Evolutionary conservation across 92 coral and sea anemone genomes (phyloP), one percentile per base, ranked within the genome.

Genomic region (Heteractis magnifica): DNA sequence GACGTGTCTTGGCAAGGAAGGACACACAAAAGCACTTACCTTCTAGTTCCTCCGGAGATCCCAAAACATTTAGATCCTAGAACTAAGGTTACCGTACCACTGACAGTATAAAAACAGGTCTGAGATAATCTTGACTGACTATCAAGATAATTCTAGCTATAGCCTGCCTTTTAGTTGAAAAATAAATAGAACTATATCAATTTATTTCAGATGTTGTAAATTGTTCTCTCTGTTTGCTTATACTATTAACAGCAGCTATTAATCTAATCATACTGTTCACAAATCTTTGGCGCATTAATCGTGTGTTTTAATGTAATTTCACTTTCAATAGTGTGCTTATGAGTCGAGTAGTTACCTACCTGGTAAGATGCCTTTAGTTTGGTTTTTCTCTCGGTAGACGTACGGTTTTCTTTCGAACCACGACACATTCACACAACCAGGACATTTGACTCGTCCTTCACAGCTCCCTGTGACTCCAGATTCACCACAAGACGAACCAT

Each of bases 331-430:
- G n/a, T 34, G 3, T 34, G 44, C 44, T 34, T 34, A 34, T 34
- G 44, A 34, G 41, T 0, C 6, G 21, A 18, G 71, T 19, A 58
- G 64, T 64, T 64, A 49, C 83, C 11, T 88, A 93, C 97, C 97
- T 90, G 94, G 97, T 48, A 93, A 71, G 21, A 93, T 85, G 23
- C 97, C 97, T 77, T 56, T 71, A 6, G 88, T 80, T 19, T 70
- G 26, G 72, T 88, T 81, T 13, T 65, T 65, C 11, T 26, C 75
- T 59, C 81, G 71, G 60, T 79, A 86, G 52, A 87, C 88, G 77
- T 83, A 93, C 2, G 97, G 97, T 10, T 79, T 85, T 75, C 97
- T 84, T 53, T 82, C 75, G 75, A 86, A 64, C 97, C 97, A 93
- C 8, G 92, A 79, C 50, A 93, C 90, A 0, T 59, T 85, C 19